Evolutionary conservation across 2,888 invertebrate genomes (phyloP), one percentile per base, ranked within the genome.

Genomic region (Nowickia ferox): DNA sequence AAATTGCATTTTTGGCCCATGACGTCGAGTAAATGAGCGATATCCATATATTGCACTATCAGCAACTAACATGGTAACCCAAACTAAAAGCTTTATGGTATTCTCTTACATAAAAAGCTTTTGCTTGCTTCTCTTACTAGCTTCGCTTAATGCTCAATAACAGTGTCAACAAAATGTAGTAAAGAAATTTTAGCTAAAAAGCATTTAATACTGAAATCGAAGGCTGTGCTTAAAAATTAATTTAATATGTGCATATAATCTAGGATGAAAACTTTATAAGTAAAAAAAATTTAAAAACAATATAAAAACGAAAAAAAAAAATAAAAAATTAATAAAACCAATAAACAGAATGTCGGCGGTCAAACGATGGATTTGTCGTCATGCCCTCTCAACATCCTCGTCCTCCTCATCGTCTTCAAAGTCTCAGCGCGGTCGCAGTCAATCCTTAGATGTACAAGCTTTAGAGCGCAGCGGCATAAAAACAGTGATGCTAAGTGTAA

Each of bases 371-470:
- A 91, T 93, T 40, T 92, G 91, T 82, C 91, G 92, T 69, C 91
- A 91, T 75, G 78, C 87, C 10, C 74, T 77, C 42, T 88, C 90
- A 10, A 87, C 89, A 40, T 69, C 90, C 6, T 88, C 87, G 48
- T 88, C 89, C 2, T 87, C 89, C 0, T 88, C 91, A 71, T 80
- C 84, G 87, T 61, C 74, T 8, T 22, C 74, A 22, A 91, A 89
- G 80, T 88, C 88, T n/a, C 90, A 90, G 51, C 92, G 93, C 22
- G 92, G 91, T 46, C 91, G 93, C 77, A 93, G 93, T 86, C 92
- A 92, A 75, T 93, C 93, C 22, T 89, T 93, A 42, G 93, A 93
- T 89, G 93, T 93, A 65, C 92, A 93, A 81, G 90, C 93, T 5
- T 84, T 93, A 74, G 92, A 93, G 71, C 89, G 90, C 61, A 90